Percentiles rank a stretch among this genome's conserved stretches.
phyloP scores from a whole-genome alignment of 2,113 vertebrate genomes.

The Kryptolebias marmoratus region DNA sequence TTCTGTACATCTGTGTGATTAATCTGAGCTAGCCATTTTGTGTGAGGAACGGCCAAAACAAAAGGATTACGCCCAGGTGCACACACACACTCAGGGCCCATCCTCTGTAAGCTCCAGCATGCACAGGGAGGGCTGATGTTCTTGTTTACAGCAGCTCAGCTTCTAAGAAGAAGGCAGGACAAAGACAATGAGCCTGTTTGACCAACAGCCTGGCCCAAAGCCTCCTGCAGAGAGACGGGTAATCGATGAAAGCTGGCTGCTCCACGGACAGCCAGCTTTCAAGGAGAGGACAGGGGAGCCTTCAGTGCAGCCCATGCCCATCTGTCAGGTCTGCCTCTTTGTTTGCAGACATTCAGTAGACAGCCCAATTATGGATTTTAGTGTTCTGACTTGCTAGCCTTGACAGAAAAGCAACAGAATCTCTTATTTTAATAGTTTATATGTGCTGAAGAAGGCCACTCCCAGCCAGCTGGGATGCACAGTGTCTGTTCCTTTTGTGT shows the following conservation, averaged over 20 bases:
- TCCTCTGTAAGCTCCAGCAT: background rate
- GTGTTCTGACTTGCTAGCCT: background rate
- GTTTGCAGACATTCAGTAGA: conserved; percentile 10
- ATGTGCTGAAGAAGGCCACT: conserved; percentile 33
- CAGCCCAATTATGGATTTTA: background rate
- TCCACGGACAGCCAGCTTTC: conserved; percentile 50
- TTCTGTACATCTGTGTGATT: background rate
- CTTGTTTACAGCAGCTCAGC: conserved; percentile 9
- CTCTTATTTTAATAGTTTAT: background rate
- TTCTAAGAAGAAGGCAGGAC: background rate
- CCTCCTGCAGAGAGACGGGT: conserved; percentile 61
- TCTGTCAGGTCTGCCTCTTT: conserved; percentile 23
- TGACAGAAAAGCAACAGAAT: background rate
- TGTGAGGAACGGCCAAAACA: background rate
- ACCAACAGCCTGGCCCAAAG: conserved; percentile 27
- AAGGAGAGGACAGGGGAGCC: conserved; percentile 15
- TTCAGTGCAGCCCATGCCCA: conserved; percentile 11
- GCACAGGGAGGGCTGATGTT: conserved; percentile 21
- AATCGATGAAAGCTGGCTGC: conserved; percentile 70
- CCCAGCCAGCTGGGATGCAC: conserved; percentile 57
- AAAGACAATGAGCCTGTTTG: conserved; percentile 15
- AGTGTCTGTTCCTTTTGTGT: background rate
- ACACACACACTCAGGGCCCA: background rate
- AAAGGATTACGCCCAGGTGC: conserved; percentile 22
- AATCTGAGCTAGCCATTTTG: background rate